Conservation (phyloP, 1,140 invertebrate species). For the Microplitis mediator region DNA sequence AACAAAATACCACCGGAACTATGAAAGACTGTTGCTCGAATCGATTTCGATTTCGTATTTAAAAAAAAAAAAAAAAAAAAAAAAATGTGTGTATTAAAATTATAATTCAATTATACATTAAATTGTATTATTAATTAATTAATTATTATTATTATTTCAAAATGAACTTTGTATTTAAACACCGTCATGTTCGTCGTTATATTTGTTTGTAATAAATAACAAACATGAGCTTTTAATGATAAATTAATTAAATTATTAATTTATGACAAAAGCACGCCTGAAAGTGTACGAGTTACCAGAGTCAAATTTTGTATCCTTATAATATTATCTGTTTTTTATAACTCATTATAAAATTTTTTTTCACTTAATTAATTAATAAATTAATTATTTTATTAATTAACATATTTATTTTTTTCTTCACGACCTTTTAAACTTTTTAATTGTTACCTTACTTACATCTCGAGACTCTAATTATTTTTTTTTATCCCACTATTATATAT, state of each 20-base stretch:
- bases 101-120: conserved; percentile 7
- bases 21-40: conserved; percentile 20
- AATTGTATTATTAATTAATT: conserved; percentile 33
- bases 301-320: conserved; percentile 21
- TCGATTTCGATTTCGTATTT: conserved; percentile 1
- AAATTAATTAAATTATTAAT: background rate
- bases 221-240: conserved; percentile 4
- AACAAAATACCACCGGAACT: conserved; percentile 16
- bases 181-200: conserved; percentile 16
- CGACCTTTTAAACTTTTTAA: background rate
- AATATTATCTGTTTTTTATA: background rate
- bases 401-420: background rate
- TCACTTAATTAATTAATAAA: background rate
- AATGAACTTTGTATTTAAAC: background rate
- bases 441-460: background rate
- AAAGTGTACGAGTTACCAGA: conserved; percentile 32
- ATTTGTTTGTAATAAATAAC: conserved; percentile 16
- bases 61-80: background rate
- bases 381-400: background rate
- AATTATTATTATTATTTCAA: conserved; percentile 18
- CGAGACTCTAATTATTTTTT: background rate
- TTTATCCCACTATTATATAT: background rate
- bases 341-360: background rate
- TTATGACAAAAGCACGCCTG: conserved; percentile 17
- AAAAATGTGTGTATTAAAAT: background rate